phyloP scores from a whole-genome alignment of 2,797 vertebrate genomes.

The Alauda arvensis region DNA sequence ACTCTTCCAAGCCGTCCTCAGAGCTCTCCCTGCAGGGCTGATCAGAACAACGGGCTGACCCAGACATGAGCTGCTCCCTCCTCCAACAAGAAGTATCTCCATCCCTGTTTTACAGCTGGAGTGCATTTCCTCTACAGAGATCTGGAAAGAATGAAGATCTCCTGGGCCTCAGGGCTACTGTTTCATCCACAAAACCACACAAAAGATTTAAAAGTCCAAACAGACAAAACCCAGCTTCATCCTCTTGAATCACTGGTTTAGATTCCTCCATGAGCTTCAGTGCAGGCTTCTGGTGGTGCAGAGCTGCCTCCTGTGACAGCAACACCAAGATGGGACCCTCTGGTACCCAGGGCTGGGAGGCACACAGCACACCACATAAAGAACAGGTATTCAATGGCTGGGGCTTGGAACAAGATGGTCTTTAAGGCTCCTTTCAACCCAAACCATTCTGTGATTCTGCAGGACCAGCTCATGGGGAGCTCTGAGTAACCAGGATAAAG shows the following conservation, averaged over 20 bases:
- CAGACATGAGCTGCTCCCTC: background rate
- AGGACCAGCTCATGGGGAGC: background rate
- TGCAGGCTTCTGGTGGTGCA: background rate
- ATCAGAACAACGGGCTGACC: background rate
- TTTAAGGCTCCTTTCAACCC: background rate
- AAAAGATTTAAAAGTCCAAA: background rate
- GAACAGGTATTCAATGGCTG: background rate
- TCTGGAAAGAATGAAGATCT: slow-evolving; percentile 9
- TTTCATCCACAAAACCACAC: slow-evolving; percentile 12
- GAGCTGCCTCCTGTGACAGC: background rate
- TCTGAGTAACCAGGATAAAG: background rate
- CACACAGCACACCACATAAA: background rate
- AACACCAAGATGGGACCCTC: background rate
- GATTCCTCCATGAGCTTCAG: background rate
- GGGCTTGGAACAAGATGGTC: background rate
- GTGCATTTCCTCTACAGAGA: background rate
- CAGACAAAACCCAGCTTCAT: background rate
- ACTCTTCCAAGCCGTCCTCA: background rate
- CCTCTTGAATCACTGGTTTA: background rate
- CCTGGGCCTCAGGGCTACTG: background rate
- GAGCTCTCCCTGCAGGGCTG: fast-evolving
- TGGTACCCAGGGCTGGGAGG: background rate
- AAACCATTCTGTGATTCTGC: background rate
- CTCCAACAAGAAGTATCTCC: background rate
- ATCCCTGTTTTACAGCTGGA: background rate